Base-by-base conservation (phyloP, 2,113 vertebrate species). In the Lophura nycthemera region DNA sequence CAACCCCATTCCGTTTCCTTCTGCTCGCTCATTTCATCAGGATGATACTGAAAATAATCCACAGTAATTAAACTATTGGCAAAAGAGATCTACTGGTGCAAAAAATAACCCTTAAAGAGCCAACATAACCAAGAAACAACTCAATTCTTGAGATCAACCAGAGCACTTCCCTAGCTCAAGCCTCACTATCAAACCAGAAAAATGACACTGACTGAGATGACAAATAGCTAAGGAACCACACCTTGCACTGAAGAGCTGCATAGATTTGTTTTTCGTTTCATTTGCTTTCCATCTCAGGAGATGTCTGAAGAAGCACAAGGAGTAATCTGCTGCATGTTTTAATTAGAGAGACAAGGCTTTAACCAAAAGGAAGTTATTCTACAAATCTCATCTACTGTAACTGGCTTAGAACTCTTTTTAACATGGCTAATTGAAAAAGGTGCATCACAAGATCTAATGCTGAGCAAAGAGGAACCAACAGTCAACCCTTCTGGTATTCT, bases 31-130 rank as follows among this genome's bases (percentile, higher is more conserved):
- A 75, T 84, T 66, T 90, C 93, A 95, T 87, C 84, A 73, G 57
- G 76, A 81, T 5, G 59, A 89, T 87, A 92, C 71, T 36, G 22
- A 96, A 92, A 92, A 96, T 95, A 96, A 91, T 83, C 89, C 69
- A 67, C 0, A 0, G 71, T 67, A 96, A 95, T 93, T 91, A 89
- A 91, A 85, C 72, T 77, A 91, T 40, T 24, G 4, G 29, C 75
- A 74, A 92, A 59, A 95, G 72, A 85, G 71, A 77, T 60, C 34
- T 11, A 75, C 60, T 91, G 59, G 42, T 40, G 72, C 82, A 77
- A 52, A 77, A 91, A 95, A 71, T 54, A 93, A 36, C 29, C 71
- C 42, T 27, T 8, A 19, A 54, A 85, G 54, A 89, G 63, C 19
- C 67, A 66, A 42, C 7, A 8, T 4, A 86, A 81, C 6, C 22